Base-by-base conservation (phyloP, 2,113 vertebrate species). In the Hemichromis elongatus region DNA sequence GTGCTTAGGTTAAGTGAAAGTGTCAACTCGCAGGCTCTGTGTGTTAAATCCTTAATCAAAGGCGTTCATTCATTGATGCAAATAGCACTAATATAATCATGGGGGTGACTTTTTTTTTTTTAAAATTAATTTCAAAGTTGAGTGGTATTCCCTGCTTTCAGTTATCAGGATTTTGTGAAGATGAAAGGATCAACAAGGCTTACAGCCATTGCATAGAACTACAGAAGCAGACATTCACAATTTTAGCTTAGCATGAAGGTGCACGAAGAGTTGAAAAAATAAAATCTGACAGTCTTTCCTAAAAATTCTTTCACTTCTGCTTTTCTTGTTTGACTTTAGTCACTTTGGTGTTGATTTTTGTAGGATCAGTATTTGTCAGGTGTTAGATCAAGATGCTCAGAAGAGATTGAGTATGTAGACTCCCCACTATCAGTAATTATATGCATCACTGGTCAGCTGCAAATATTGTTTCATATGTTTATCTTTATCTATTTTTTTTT, bases 271-370 rank as follows among this genome's bases (percentile, higher is more conserved):
- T 68, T 68, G 4, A 21, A 21, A 68, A 40, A 68, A 68, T 24
- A 12, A 68, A 68, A 40, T 68, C 7, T 28, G 28, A 3, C 28
- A 28, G 28, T 28, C 28, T 28, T 28, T 28, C 28, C 28, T 28
- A 28, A 28, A 28, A 28, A 28, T n/a, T n/a, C n/a, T n/a, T n/a
- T n/a, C n/a, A n/a, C n/a, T 73, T 73, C 0, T 0, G 37, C 8
- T 73, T 73, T 73, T 47, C 9, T 73, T 28, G 21, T 73, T 70
- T 70, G 3, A 18, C 9, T 21, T 54, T 21, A 54, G 4, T 50
- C 3, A 19, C 19, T 50, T 13, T 50, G 14, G 47, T 54, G 45
- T 53, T 53, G 2, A n/a, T 70, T 70, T 70, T 26, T 18, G 26
- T 45, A 26, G 21, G 37, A 45, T 70, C 37, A 4, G 21, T 26